Evolutionary conservation across 2,113 vertebrate genomes (phyloP).

Genomic region (Gymnogyps californianus): DNA sequence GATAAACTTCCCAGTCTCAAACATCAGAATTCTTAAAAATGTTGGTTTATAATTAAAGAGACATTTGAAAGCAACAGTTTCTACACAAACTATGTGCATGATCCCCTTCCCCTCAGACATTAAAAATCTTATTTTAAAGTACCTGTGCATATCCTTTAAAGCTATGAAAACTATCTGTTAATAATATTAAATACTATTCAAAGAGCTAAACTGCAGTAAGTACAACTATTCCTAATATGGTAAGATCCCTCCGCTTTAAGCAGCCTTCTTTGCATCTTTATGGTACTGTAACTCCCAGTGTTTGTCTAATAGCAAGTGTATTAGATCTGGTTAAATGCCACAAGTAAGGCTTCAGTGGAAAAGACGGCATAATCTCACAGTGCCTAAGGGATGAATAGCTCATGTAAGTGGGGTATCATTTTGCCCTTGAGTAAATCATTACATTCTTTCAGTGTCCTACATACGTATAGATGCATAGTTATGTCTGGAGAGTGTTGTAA

Average conservation of each 20-base stretch:
- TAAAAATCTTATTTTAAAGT: background rate
- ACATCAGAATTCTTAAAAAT: background rate
- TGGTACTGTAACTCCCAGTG: background rate
- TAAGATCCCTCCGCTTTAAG: background rate
- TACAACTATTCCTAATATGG: background rate
- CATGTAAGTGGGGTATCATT: constrained; percentile 18
- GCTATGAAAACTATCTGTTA: background rate
- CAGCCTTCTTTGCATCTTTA: background rate
- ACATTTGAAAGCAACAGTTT: background rate
- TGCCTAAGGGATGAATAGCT: constrained; percentile 25
- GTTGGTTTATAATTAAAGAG: background rate
- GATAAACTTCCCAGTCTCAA: background rate
- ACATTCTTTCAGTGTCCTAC: constrained; percentile 16
- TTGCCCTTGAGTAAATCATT: constrained; percentile 46
- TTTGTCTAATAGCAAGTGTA: background rate
- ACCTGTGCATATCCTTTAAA: background rate
- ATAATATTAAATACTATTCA: background rate
- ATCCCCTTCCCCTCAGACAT: background rate
- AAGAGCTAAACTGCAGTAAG: background rate
- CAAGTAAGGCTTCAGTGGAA: background rate
- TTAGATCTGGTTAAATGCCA: constrained; percentile 16
- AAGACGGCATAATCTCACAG: constrained; percentile 22
- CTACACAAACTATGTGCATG: background rate
- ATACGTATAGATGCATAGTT: background rate
- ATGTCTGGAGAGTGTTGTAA: background rate